Evolutionary conservation across 2,113 vertebrate species (phyloP).

Genomic region (Perca fluviatilis): DNA sequence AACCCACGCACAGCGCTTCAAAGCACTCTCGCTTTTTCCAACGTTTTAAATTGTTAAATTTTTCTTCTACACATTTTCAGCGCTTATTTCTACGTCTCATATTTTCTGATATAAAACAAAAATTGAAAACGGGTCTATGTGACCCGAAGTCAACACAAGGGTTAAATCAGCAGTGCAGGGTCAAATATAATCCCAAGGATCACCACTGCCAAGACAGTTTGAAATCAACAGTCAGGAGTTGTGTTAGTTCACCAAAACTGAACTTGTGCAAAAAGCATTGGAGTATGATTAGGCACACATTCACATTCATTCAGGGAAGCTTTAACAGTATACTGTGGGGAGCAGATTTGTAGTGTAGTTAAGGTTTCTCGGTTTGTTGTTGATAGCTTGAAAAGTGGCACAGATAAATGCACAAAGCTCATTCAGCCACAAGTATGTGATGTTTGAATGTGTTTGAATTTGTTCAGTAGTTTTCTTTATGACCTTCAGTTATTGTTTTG

Average conservation of each 20-base stretch:
- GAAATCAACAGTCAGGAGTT: neutral
- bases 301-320: neutral
- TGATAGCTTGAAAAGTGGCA: conserved; percentile 39
- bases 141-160: too few species aligned
- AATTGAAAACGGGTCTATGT: too few species aligned
- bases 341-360: neutral
- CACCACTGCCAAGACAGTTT: neutral
- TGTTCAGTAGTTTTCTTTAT: conserved; percentile 28
- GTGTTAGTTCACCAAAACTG: neutral
- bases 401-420: conserved; percentile 23
- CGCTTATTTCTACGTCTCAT: too few species aligned
- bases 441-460: conserved; percentile 44
- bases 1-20: too few species aligned
- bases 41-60: too few species aligned
- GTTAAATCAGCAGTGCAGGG: neutral
- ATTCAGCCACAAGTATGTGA: neutral
- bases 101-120: too few species aligned
- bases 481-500: conserved; percentile 8
- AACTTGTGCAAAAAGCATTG: neutral
- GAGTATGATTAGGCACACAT: neutral
- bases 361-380: neutral
- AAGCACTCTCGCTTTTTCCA: too few species aligned
- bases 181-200: neutral
- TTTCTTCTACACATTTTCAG: too few species aligned
- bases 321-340: neutral